phyloP scores from a whole-genome alignment of 2,888 invertebrate species.

The Melanostoma mellinum region DNA sequence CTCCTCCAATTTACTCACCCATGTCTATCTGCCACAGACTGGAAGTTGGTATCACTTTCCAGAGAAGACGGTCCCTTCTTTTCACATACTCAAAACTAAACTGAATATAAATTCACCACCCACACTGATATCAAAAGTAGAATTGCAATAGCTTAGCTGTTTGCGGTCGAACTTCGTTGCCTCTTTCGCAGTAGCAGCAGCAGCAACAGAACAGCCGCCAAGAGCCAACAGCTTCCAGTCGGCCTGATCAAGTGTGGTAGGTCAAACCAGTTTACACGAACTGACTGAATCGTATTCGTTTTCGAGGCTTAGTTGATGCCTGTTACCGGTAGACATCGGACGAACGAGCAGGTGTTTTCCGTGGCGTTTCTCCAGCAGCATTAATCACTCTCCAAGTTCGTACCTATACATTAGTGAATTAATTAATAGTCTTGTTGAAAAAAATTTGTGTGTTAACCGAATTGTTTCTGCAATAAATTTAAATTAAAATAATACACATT shows the following conservation, averaged over 20 bases:
- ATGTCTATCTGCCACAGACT: slow-evolving; percentile 7
- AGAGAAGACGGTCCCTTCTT: slow-evolving; percentile 8
- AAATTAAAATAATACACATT: slow-evolving; percentile 3
- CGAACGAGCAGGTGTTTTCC: slow-evolving; percentile 48
- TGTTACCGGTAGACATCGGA: slow-evolving; percentile 66
- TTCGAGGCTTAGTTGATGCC: slow-evolving; percentile 62
- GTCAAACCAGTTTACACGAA: slow-evolving; percentile 62
- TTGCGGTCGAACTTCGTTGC: no score
- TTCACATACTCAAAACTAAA: neutral
- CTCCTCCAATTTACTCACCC: slow-evolving; percentile 4
- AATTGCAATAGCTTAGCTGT: no score
- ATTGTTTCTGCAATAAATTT: slow-evolving; percentile 4
- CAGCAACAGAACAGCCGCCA: neutral
- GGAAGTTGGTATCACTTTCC: slow-evolving; percentile 43
- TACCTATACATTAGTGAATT: slow-evolving; percentile 10
- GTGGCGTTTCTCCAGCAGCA: slow-evolving; percentile 3
- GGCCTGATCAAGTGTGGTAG: slow-evolving; percentile 49
- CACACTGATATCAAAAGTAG: no score
- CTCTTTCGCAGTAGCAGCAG: no score
- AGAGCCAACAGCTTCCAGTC: slow-evolving; percentile 29
- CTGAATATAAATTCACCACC: slow-evolving; percentile 43
- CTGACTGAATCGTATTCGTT: slow-evolving; percentile 34
- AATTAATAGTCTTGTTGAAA: slow-evolving; percentile 7
- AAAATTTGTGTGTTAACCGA: neutral
- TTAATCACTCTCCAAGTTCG: slow-evolving; percentile 10